A percentile compares a stretch with the other conserved stretches of the same genome.
These are phyloP conservation scores for Taphrorychus bicolor DNA, from an alignment of 2,888 invertebrate species.

Conservation along the genomic window DNA sequence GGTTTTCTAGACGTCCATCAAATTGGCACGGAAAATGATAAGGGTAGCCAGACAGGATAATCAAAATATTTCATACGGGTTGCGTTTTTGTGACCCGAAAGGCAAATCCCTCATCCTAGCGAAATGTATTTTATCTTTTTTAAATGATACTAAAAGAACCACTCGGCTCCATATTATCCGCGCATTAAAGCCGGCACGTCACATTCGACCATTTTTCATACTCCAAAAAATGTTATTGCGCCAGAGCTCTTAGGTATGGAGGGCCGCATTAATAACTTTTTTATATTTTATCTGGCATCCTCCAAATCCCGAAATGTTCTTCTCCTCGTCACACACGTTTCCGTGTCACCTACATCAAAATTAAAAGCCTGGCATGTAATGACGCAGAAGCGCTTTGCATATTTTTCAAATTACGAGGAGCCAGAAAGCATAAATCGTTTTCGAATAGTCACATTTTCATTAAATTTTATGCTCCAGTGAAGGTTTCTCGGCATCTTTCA, in stretches of 20 bases:
- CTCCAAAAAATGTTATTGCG: not conserved
- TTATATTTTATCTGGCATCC: not conserved
- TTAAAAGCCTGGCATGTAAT: not conserved
- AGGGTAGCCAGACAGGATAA: too few species aligned
- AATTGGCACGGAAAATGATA: too few species aligned
- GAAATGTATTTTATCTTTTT: too few species aligned
- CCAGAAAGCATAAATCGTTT: not conserved
- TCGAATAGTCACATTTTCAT: not conserved
- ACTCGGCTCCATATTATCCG: not conserved
- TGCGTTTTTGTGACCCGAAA: too few species aligned
- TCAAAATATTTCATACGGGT: too few species aligned
- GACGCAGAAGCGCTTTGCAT: not conserved
- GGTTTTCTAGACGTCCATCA: too few species aligned
- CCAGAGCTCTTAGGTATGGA: not conserved
- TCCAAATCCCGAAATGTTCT: not conserved
- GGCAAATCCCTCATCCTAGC: not conserved
- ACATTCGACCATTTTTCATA: not conserved
- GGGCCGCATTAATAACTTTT: not conserved
- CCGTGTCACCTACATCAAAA: not conserved
- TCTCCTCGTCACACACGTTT: not conserved
- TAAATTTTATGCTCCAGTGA: too few species aligned
- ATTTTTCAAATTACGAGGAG: not conserved
- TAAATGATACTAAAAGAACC: not conserved
- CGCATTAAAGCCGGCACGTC: not conserved
- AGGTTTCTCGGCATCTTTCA: too few species aligned